Conservation (phyloP, 2,113 vertebrate species). For the Galbula dea region DNA sequence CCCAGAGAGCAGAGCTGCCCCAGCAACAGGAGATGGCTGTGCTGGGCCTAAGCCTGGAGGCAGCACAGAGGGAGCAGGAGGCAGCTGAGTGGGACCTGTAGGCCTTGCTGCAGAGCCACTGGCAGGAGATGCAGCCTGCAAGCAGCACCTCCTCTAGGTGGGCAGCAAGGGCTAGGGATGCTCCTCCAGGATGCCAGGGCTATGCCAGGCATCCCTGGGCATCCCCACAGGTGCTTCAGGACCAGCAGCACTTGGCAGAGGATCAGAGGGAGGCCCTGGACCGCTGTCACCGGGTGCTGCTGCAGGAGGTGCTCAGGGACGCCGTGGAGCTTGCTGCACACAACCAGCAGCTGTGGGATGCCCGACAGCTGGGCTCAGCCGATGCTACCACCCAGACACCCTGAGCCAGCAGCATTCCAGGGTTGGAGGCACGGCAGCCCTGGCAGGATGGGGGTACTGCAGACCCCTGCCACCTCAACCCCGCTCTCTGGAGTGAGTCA, state of each 20-base stretch:
- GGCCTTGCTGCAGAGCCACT: constrained; percentile 63
- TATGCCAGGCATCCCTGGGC: too few species aligned
- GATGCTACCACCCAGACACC: constrained; percentile 14
- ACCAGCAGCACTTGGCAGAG: constrained; percentile 75
- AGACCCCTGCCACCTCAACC: too few species aligned
- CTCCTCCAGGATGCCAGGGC: accelerated
- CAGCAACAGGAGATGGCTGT: constrained; percentile 62
- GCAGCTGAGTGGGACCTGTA: constrained; percentile 73
- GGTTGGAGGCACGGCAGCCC: too few species aligned
- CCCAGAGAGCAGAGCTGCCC: background rate
- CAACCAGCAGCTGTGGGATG: constrained; percentile 74
- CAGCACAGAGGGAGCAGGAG: constrained; percentile 71
- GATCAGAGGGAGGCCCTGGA: constrained; percentile 73
- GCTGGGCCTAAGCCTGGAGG: constrained; percentile 78
- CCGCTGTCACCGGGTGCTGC: constrained; percentile 63
- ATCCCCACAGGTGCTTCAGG: constrained; percentile 75
- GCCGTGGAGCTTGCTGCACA: constrained; percentile 67
- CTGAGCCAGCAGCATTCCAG: background rate
- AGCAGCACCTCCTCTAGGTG: constrained; percentile 80
- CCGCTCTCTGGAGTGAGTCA: background rate
- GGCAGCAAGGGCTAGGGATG: background rate
- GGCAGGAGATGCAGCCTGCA: constrained; percentile 65
- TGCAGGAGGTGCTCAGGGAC: constrained; percentile 78
- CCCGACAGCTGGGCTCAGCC: constrained; percentile 25
- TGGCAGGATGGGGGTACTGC: too few species aligned